Evolutionary conservation across 2,888 invertebrate species (phyloP), one percentile per base, ranked within the genome.

Genomic region (Onchidella celtica): DNA sequence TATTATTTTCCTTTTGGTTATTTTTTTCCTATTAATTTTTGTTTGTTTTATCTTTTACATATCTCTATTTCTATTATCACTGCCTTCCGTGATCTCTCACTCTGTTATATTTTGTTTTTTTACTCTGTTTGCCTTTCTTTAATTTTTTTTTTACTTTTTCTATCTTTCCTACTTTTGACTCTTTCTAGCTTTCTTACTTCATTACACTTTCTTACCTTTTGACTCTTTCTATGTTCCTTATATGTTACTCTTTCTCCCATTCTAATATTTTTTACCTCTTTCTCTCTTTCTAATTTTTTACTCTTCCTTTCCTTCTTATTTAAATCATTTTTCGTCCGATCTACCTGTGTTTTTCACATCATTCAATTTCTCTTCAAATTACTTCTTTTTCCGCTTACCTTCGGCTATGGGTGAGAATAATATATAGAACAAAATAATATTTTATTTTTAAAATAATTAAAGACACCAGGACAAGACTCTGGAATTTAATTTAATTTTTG

Each of bases 181-280:
- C 1, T 57, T 38, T 38, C 36, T 70, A 29, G 36, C 32, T 70
- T 47, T 78, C 29, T 61, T 29, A 40, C 27, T 32, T 4, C 34
- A 6, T 14, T 27, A 59, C 24, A 47, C 24, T 17, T 3, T 38
- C 14, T 61, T 66, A 36, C 47, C 59, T 21, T 70, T 36, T 47
- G 24, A 29, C 29, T 27, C 38, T 36, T 24, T n/a, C 29, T 14
- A 27, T 27, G 14, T 32, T 47, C 29, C 36, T 21, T 72, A 24
- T 72, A 17, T 72, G 47, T 72, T 29, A 47, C 55, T 72, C 27
- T 72, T 29, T 55, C 55, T 55, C 27, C 47, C 70, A 47, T 29
- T 55, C 77, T 68, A 47, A 29, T 36, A 21, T 32, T 76, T 29
- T 66, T 57, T 68, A 47, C 68, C 68, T 68, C 55, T 68, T 57